A percentile compares a stretch with the other conserved stretches of the same genome.
These are phyloP conservation scores for Sebastes trivittatus DNA, from an alignment of 2,797 vertebrate species.

Conservation along the genomic window DNA sequence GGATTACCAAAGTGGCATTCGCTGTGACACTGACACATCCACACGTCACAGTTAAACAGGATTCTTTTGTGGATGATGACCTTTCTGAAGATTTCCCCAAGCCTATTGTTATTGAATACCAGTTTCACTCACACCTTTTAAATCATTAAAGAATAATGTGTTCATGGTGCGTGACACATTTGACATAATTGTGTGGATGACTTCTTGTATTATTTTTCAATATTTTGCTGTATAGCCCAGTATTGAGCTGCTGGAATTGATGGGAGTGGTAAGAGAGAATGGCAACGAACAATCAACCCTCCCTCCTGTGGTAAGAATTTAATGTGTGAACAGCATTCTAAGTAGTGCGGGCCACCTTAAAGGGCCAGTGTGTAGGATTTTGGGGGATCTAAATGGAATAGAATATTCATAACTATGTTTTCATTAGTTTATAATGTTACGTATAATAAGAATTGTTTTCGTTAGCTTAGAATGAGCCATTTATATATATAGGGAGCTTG, in stretches of 20 bases:
- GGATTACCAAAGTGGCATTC: conserved; percentile 43
- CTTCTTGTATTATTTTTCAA: not conserved
- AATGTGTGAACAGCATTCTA: not conserved
- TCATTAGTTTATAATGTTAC: too few species aligned
- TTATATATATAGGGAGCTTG: too few species aligned
- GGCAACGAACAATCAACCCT: conserved; percentile 59
- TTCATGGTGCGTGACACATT: not conserved
- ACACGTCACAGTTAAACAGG: conserved; percentile 32
- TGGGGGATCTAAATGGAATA: too few species aligned
- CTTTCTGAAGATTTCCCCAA: conserved; percentile 3
- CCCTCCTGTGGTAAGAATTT: conserved; percentile 74
- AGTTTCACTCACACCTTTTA: not conserved
- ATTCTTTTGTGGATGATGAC: conserved; percentile 28
- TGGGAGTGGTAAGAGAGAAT: conserved; percentile 81
- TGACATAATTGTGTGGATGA: not conserved
- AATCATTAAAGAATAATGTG: too few species aligned
- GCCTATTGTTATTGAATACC: not conserved
- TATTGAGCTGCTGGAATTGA: conserved; percentile 79
- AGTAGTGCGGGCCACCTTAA: not conserved
- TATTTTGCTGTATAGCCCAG: conserved; percentile 71
- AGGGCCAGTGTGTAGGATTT: too few species aligned
- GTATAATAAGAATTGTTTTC: too few species aligned
- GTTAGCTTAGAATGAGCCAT: too few species aligned
- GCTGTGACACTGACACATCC: conserved; percentile 33
- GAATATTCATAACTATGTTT: too few species aligned